Conservation (phyloP, 2,113 vertebrate species). For the Eira barbara region DNA sequence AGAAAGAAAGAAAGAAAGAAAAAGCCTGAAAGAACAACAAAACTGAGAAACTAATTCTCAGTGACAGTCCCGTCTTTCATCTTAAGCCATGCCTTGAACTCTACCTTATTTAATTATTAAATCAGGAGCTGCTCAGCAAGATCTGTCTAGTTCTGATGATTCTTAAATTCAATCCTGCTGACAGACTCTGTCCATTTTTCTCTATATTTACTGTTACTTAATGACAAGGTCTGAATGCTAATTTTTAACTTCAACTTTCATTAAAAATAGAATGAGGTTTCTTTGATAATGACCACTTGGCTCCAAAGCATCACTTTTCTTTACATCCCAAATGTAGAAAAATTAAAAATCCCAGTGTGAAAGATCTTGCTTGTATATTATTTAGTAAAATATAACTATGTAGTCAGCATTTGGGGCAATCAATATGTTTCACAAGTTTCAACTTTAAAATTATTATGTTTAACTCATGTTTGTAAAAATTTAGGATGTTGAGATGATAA, state of each 20-base stretch:
- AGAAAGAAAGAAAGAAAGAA: conserved; percentile 61
- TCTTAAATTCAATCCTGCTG: conserved; percentile 90
- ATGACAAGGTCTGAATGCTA: conserved; percentile 83
- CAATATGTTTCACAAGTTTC: not conserved
- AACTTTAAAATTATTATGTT: conserved; percentile 5
- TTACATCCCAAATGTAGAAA: conserved; percentile 53
- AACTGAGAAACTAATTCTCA: conserved; percentile 86
- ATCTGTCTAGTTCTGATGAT: conserved; percentile 88
- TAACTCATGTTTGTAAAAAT: not conserved
- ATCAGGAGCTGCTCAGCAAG: conserved; percentile 85
- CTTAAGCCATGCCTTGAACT: conserved; percentile 87
- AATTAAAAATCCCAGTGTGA: conserved; percentile 46
- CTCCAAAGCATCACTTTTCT: conserved; percentile 51
- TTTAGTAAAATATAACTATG: not conserved
- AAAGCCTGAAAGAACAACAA: conserved; percentile 80
- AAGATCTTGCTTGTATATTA: conserved; percentile 20
- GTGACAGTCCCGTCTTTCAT: conserved; percentile 90
- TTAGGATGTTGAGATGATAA: not conserved
- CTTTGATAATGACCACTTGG: conserved; percentile 63
- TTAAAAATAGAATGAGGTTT: conserved; percentile 79
- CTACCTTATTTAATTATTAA: conserved; percentile 93
- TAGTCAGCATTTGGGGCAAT: not conserved
- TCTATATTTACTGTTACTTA: conserved; percentile 83
- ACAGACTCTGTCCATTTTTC: conserved; percentile 88
- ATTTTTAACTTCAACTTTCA: conserved; percentile 84